phyloP scores from a whole-genome alignment of 2,888 invertebrate species.

The Argyresthia goedartella region DNA sequence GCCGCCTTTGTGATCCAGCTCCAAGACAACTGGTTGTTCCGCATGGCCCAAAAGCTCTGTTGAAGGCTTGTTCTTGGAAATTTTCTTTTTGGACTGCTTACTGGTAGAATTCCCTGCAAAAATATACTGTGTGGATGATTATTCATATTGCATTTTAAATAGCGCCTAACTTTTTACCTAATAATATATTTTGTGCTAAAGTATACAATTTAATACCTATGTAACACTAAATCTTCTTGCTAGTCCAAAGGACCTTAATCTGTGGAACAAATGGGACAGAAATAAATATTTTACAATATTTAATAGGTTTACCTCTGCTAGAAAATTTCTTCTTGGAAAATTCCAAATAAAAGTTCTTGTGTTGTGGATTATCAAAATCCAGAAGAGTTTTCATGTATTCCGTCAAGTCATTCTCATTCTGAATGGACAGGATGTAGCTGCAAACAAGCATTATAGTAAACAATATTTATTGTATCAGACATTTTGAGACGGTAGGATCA shows the following conservation, averaged over 20 bases:
- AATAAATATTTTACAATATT: neutral
- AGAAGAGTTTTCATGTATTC: constrained; percentile 84
- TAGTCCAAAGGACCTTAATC: no score
- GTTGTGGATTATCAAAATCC: constrained; percentile 75
- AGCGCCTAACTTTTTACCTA: no score
- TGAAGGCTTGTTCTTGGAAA: constrained; percentile 43
- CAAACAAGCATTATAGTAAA: constrained; percentile 20
- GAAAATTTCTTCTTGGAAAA: constrained; percentile 68
- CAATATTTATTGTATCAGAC: neutral
- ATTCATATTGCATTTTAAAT: no score
- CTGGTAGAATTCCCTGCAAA: constrained; percentile 29
- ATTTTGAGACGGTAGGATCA: no score
- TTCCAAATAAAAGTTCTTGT: constrained; percentile 75
- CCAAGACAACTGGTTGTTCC: constrained; percentile 15
- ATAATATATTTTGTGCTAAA: neutral
- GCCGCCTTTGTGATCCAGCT: constrained; percentile 21
- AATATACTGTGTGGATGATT: neutral
- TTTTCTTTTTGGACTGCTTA: constrained; percentile 55
- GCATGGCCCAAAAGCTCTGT: constrained; percentile 24
- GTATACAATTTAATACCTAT: neutral
- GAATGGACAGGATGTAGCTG: constrained; percentile 81
- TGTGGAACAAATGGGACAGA: constrained; percentile 4
- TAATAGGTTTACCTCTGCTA: constrained; percentile 27
- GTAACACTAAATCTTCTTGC: no score
- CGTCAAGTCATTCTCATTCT: constrained; percentile 78